These are phyloP conservation scores for Xenopus petersii DNA, from an alignment of 2,797 vertebrate genomes.

Conservation along the genomic window DNA sequence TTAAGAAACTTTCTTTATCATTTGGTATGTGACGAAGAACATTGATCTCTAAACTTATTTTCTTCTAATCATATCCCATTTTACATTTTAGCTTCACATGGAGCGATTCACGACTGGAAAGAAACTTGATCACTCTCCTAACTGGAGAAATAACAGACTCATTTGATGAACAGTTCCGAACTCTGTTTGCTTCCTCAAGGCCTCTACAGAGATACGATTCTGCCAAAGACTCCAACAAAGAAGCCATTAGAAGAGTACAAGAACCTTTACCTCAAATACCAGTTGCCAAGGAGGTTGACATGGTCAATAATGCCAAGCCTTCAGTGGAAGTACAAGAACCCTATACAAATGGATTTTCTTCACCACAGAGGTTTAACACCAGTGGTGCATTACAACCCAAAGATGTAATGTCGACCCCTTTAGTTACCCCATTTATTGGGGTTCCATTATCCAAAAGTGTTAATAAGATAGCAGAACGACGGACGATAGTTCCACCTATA, in stretches of 20 bases:
- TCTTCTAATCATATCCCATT: too few relatives aligned
- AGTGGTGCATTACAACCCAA: slow-evolving; percentile 30
- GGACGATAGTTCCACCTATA: slow-evolving; percentile 50
- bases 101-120: slow-evolving; percentile 80
- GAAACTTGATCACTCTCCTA: slow-evolving; percentile 78
- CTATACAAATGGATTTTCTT: slow-evolving; percentile 35
- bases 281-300: not conserved
- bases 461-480: slow-evolving; percentile 51
- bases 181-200: slow-evolving; percentile 74
- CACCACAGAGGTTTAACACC: slow-evolving; percentile 33
- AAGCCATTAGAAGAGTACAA: not conserved
- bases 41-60: too few relatives aligned
- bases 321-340: slow-evolving; percentile 3
- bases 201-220: slow-evolving; percentile 55
- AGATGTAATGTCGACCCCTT: slow-evolving; percentile 25
- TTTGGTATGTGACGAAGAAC: too few relatives aligned
- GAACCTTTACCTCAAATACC: not conserved
- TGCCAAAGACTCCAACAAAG: slow-evolving; percentile 23
- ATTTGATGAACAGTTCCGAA: slow-evolving; percentile 82
- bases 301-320: slow-evolving; percentile 31
- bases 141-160: slow-evolving; percentile 68
- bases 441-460: slow-evolving; percentile 37
- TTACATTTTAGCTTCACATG: slow-evolving; percentile 74
- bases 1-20: too few relatives aligned
- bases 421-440: slow-evolving; percentile 1